A percentile compares a stretch with the other conserved stretches of the same genome.
Conservation (phyloP, 2,888 invertebrate genomes). For the Formica aserva region DNA sequence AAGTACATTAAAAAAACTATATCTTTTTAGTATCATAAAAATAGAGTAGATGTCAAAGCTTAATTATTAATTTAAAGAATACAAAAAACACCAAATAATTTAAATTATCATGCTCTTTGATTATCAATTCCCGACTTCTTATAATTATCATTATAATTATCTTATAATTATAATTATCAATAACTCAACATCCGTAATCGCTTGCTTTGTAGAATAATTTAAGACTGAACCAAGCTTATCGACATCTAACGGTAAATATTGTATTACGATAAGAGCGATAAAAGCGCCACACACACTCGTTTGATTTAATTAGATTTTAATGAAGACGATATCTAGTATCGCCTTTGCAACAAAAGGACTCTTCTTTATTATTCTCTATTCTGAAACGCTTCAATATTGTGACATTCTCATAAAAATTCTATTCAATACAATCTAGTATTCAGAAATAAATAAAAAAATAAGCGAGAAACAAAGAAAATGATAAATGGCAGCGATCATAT, state of each 20-base stretch:
- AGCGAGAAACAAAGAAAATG: not conserved
- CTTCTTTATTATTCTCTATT: not conserved
- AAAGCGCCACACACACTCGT: slow-evolving; percentile 1
- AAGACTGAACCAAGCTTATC: slow-evolving; percentile 31
- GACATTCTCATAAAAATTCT: slow-evolving; percentile 44
- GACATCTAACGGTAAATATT: slow-evolving; percentile 46
- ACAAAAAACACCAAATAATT: not conserved
- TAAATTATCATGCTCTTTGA: not conserved
- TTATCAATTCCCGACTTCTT: slow-evolving; percentile 2
- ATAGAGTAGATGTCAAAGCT: not conserved
- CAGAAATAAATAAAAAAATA: not conserved
- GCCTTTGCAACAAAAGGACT: not conserved
- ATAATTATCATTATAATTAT: too few species aligned
- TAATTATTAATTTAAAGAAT: not conserved
- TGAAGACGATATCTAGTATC: slow-evolving; percentile 28
- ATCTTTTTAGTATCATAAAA: not conserved
- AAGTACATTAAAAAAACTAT: not conserved
- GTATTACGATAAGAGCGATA: slow-evolving; percentile 56
- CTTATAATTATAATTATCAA: not conserved
- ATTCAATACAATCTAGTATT: not conserved
- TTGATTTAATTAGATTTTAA: slow-evolving; percentile 54
- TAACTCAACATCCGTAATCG: not conserved
- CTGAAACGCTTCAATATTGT: not conserved
- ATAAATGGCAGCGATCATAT: not conserved
- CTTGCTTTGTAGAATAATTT: not conserved